Evolutionary conservation across 1,140 invertebrate species (phyloP).

Genomic region (Drosophila santomea): DNA sequence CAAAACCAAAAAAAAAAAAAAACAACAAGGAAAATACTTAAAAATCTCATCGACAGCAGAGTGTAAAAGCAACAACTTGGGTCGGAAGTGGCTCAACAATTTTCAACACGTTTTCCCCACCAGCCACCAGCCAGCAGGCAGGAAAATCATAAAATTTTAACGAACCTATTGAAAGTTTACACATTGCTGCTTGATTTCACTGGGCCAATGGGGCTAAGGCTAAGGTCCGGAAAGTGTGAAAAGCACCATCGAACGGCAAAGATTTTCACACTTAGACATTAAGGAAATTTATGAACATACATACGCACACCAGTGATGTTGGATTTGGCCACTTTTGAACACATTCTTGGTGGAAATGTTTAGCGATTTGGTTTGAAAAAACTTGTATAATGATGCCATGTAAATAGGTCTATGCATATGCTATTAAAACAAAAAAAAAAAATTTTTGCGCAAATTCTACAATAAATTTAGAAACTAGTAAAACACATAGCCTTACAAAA

Average conservation of each 20-base stretch:
- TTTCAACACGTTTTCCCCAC: conserved; percentile 75
- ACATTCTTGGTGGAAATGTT: no score
- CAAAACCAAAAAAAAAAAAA: conserved; percentile 38
- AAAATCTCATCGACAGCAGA: conserved; percentile 57
- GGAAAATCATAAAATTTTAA: conserved; percentile 84
- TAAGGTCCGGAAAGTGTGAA: conserved; percentile 76
- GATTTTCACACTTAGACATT: conserved; percentile 84
- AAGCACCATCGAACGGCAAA: conserved; percentile 84
- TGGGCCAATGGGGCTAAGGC: conserved; percentile 19
- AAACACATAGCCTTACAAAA: no score
- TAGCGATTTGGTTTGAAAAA: no score
- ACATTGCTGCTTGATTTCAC: conserved; percentile 82
- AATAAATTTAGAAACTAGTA: no score
- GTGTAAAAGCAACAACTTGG: conserved; percentile 39
- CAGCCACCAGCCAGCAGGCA: conserved; percentile 6
- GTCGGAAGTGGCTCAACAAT: conserved; percentile 79
- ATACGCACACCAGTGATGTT: conserved; percentile 16
- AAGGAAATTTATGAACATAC: conserved; percentile 77
- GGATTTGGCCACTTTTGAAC: neutral
- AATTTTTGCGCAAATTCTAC: no score
- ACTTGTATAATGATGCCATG: no score
- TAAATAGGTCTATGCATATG: no score
- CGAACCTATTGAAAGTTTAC: conserved; percentile 84
- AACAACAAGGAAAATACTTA: conserved; percentile 15
- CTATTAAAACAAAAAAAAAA: no score